These are phyloP conservation scores for Gastrophryne carolinensis DNA, from an alignment of 2,797 vertebrate genomes.

Conservation along the genomic window DNA sequence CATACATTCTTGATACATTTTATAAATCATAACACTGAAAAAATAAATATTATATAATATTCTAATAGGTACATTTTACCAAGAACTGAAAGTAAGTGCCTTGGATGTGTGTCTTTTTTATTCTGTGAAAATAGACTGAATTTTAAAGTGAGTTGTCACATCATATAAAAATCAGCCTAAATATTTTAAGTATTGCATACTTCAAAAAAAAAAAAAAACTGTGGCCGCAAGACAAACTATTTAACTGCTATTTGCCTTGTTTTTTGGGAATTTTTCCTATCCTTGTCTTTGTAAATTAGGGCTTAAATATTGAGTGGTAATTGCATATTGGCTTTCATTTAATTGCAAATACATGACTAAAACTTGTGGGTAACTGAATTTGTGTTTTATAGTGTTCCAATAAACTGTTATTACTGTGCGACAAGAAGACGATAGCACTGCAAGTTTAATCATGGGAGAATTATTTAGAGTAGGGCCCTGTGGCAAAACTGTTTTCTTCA, in stretches of 20 bases:
- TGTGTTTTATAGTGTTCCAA: too few species aligned
- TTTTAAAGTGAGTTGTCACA: conserved; percentile 46
- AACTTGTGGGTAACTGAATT: not conserved
- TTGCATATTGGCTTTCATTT: not conserved
- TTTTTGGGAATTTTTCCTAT: conserved; percentile 1
- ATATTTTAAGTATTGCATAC: conserved; percentile 49
- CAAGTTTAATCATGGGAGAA: too few species aligned
- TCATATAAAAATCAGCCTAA: conserved; percentile 35
- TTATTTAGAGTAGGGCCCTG: too few species aligned
- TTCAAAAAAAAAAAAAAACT: conserved; percentile 31
- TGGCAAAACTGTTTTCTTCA: too few species aligned
- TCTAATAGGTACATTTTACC: too few species aligned
- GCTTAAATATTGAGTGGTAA: conserved; percentile 1
- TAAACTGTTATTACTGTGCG: too few species aligned
- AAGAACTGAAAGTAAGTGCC: conserved; percentile 27
- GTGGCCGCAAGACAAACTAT: conserved; percentile 31
- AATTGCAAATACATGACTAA: not conserved
- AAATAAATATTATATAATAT: too few species aligned
- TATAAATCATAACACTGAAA: too few species aligned
- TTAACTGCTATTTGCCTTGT: conserved; percentile 29
- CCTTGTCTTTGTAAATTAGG: not conserved
- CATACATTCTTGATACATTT: too few species aligned
- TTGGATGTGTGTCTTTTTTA: conserved; percentile 28
- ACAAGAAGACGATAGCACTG: too few species aligned
- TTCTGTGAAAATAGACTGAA: conserved; percentile 46